Evolutionary conservation across 2,113 vertebrate species (phyloP), one percentile per base, ranked within the genome.

Genomic region (Crotophaga sulcirostris): DNA sequence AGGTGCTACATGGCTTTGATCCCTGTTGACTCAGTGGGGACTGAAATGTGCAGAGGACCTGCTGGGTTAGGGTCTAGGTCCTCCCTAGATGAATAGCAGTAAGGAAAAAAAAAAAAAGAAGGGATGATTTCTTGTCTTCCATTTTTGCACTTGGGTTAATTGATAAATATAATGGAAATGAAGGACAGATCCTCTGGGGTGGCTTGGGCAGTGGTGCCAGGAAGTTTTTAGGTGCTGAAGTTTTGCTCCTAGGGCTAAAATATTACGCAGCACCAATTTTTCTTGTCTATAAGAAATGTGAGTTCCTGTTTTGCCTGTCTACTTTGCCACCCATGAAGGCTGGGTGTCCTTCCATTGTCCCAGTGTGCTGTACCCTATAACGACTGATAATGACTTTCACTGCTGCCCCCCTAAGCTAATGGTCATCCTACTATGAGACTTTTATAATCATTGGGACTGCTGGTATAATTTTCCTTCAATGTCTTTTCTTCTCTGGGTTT

Each of bases 351-450:
- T 11, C 68, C 15, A 8, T 52, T 6, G 2, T 38, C 66, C 66
- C 4, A 0, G 31, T 5, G 0, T 4, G 1, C 55, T 75, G 56
- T 5, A 3, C 21, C 40, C 17, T 0, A 0, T 13, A 6, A 21
- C 13, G 54, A 34, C 54, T 64, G 44, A 14, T 36, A 14, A 23
- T 13, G 34, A 4, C 49, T 93, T 63, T 58, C 49, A 17, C 25
- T 10, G 21, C 52, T 49, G 51, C 44, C 16, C 10, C 36, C 28
- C 0, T 49, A 2, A 49, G 13, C 11, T 68, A 49, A 40, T 49
- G 21, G 18, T 45, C 62, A 45, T 89, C 34, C 34, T 64, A 0
- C 38, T 66, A 3, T 0, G 5, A 77, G 58, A 36, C 25, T 74
- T 62, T 3, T 6, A 1, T 45, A 58, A 72, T 68, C 28, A 3